Base-by-base conservation (phyloP, 1,140 invertebrate species). In the Pseudomyrmex sp. region DNA sequence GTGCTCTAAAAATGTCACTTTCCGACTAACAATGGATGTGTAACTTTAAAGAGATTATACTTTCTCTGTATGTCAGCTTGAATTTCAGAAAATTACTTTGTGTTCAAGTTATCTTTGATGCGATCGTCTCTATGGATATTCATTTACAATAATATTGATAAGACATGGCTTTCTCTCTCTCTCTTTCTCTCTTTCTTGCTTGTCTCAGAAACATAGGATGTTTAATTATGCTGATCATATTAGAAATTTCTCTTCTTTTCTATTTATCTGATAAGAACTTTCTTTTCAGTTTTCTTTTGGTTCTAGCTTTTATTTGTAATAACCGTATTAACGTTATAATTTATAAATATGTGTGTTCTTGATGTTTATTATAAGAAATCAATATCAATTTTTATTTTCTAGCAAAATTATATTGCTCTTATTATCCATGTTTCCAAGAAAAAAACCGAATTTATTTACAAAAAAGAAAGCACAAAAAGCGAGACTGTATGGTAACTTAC, bases 1-100 rank as follows among this genome's bases (percentile, higher is more conserved):
- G 26, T 23, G 1, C 8, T 72, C 8, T 20, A 50, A 59, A 77
- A 79, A 35, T 26, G 18, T 44, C 20, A 2, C 56, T 56, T 9
- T 5, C 4, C 26, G 35, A 26, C 9, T 9, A 35, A 23, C 20
- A 23, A 80, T 46, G 15, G 23, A 59, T 23, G 54, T 61, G 15
- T 70, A 79, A 13, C 54, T 80, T 80, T 61, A 72, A 80, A 58
- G 76, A 18, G 23, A 18, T 7, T 66, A 59, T 26, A 10, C 12
- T 59, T 23, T 58, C 66, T 13, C n/a, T 61, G 66, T 26, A 61
- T 44, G 15, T 80, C 76, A 80, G 76, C 76, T 80, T 80, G 66
- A 72, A 80, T 80, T 72, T 66, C 76, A 54, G 76, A 80, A 80
- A 80, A 80, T 80, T 80, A 80, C 76, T 59, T 80, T 56, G 20